Evolutionary conservation across 2,888 invertebrate genomes (phyloP).

Genomic region (Tipula vernalis): DNA sequence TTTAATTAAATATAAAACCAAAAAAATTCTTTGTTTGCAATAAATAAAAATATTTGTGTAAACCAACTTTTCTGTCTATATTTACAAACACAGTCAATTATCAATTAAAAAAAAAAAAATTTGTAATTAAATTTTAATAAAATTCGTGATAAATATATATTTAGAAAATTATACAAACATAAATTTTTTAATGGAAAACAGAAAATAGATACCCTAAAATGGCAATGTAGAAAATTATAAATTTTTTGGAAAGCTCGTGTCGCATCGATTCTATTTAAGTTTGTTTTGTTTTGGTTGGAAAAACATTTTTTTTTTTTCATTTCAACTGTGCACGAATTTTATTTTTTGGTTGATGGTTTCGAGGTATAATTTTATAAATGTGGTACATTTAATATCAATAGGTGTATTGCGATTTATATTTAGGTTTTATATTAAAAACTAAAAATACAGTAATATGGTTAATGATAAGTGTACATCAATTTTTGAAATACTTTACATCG

Average conservation of each 20-base stretch:
- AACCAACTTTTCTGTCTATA: background rate
- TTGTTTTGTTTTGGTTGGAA: background rate
- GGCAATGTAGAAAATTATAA: background rate
- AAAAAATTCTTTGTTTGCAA: too few species aligned
- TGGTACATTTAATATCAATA: too few species aligned
- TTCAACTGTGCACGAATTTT: too few species aligned
- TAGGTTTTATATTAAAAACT: too few species aligned
- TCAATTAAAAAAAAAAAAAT: background rate
- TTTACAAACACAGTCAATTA: background rate
- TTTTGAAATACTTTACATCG: too few species aligned
- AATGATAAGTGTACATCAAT: too few species aligned
- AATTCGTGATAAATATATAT: background rate
- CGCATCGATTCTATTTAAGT: background rate
- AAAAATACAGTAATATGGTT: too few species aligned
- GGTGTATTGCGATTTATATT: too few species aligned
- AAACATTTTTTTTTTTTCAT: too few species aligned
- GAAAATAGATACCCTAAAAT: background rate
- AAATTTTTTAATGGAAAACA: background rate
- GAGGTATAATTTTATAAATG: too few species aligned
- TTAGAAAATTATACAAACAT: background rate
- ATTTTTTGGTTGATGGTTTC: too few species aligned
- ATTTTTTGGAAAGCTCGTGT: background rate
- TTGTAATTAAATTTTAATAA: background rate
- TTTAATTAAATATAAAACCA: background rate
- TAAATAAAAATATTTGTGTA: background rate